A percentile compares a stretch with the other conserved stretches of the same genome.
Evolutionary conservation across 2,888 invertebrate species (phyloP).

Genomic region (Caenorhabditis afra): DNA sequence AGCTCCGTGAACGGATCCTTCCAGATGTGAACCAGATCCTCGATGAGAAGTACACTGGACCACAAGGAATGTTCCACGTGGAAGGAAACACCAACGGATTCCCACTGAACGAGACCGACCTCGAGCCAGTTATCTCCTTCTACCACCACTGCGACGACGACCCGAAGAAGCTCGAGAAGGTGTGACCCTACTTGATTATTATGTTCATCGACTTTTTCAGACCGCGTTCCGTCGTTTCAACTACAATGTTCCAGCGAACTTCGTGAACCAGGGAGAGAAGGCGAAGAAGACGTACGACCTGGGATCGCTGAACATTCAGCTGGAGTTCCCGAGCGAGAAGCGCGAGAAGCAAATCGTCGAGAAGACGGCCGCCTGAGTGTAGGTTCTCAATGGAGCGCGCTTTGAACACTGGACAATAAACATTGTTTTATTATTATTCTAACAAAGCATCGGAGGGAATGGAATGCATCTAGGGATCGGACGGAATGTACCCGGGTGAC

Average conservation of each 20-base stretch:
- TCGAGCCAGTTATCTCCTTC: constrained; percentile 63
- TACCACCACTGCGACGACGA: constrained; percentile 71
- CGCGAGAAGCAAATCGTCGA: constrained; percentile 65
- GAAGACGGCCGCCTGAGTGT: constrained; percentile 16
- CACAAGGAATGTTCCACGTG: constrained; percentile 68
- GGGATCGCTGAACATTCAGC: constrained; percentile 69
- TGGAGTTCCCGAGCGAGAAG: constrained; percentile 70
- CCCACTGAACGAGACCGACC: constrained; percentile 68
- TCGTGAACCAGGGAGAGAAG: constrained; percentile 68
- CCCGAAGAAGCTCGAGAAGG: constrained; percentile 68
- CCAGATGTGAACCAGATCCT: constrained; percentile 66
- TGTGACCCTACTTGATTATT: too few species aligned
- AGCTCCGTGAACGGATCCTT: too few species aligned
- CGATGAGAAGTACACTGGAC: constrained; percentile 63
- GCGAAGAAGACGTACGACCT: constrained; percentile 69
- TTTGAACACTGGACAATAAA: constrained; percentile 8
- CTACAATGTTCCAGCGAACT: constrained; percentile 64
- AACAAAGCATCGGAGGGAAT: constrained; percentile 20
- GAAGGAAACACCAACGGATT: constrained; percentile 71
- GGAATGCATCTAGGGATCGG: constrained; percentile 38
- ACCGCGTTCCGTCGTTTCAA: constrained; percentile 69
- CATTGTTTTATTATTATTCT: constrained; percentile 29
- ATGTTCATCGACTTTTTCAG: too few species aligned
- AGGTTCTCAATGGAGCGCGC: neutral
- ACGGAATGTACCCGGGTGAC: constrained; percentile 61